Percentiles rank a stretch among this genome's conserved stretches.
These are phyloP conservation scores for Myathropa florea DNA, from an alignment of 2,888 invertebrate genomes.

Conservation along the genomic window DNA sequence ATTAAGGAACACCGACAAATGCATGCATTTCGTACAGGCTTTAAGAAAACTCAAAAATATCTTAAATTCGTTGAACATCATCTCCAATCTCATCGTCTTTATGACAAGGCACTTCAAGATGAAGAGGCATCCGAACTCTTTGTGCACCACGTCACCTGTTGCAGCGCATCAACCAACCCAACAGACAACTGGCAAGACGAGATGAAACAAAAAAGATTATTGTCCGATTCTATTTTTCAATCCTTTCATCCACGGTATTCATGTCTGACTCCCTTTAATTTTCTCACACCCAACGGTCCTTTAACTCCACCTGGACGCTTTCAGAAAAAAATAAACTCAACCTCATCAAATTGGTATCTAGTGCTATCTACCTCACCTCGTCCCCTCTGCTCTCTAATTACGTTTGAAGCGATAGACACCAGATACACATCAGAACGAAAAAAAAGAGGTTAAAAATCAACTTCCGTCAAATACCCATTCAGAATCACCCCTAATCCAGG, in stretches of 20 bases:
- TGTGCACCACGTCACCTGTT: background rate
- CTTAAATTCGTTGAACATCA: no score
- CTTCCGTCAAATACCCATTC: constrained; percentile 50
- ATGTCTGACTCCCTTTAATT: background rate
- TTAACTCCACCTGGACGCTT: constrained; percentile 26
- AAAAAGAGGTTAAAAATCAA: constrained; percentile 44
- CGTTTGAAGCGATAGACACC: constrained; percentile 4
- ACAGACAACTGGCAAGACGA: background rate
- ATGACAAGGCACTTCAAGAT: no score
- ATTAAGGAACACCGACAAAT: no score
- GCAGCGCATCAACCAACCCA: background rate
- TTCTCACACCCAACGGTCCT: background rate
- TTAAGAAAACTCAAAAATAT: no score
- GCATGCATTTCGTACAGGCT: no score
- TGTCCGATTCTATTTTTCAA: background rate
- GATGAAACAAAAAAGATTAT: background rate
- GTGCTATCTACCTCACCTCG: constrained; percentile 16
- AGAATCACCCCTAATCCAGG: constrained; percentile 38
- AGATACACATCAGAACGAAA: background rate
- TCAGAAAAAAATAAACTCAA: background rate
- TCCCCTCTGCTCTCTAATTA: constrained; percentile 40
- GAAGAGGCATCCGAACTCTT: background rate
- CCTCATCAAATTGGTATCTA: constrained; percentile 28
- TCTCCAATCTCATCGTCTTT: no score
- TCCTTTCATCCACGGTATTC: background rate